Evolutionary conservation across 2,113 vertebrate species (phyloP), one percentile per base, ranked within the genome.

Genomic region (Chloropsis cyanopogon): DNA sequence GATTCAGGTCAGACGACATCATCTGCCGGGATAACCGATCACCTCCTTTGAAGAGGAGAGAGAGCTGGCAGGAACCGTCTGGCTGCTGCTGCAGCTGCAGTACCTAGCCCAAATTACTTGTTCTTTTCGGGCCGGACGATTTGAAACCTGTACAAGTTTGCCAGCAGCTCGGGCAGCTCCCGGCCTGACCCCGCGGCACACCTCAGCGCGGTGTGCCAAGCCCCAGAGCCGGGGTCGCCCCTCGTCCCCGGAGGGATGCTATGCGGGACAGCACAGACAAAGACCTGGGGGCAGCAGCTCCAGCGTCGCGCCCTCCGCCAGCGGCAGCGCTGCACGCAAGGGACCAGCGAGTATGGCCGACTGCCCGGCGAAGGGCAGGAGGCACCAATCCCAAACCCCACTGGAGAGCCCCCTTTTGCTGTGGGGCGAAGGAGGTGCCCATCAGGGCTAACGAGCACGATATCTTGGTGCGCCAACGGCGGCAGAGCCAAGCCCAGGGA

Each of bases 241-340:
- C 50, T 14, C 13, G 46, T 69, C 11, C 53, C 46, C 41, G 2
- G 7, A 60, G 54, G 47, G 72, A 79, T 14, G 49, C 76, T 17
- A 4, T 4, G 49, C 65, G 37, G 94, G 95, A 69, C 87, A 65
- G 82, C 42, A 41, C 75, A 84, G 90, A 96, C 93, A 96, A 96
- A 96, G 94, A 69, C 71, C 63, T 7, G 56, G 31, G 86, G 90
- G 66, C 87, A 86, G 87, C 87, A 56, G 81, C 86, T 88, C 72
- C 54, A n/a, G 82, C 14, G 10, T 47, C 12, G 25, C 4, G 18
- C 85, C 73, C 70, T 53, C 11, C 15, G 8, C 87, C 89, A 72
- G 88, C 19, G 7, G 78, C 73, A 50, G 37, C 47, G 5, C 83
- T 19, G 87, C 81, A 39, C 6, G 10, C 52, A 15, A 37, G 46